Base-by-base conservation (phyloP, 2,113 vertebrate species). In the Barnardius zonarius region DNA sequence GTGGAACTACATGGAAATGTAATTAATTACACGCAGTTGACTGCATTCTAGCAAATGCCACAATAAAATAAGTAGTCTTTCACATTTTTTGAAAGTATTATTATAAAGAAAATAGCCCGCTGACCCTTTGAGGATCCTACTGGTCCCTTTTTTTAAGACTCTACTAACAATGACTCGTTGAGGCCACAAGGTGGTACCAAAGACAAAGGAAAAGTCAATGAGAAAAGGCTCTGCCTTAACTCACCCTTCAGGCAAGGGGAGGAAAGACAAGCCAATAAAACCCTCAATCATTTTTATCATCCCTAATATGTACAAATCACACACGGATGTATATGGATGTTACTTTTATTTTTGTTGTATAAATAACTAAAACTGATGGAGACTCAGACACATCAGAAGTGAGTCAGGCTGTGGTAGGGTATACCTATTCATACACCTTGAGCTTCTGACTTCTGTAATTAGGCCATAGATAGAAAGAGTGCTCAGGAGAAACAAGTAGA, bases 151-250 rank as follows among this genome's bases (percentile, higher is more conserved):
- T 80, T 57, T 30, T 27, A 46, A 22, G 10, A n/a, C 12, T 44
- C 30, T 79, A n/a, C 49, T 39, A 20, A 93, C 18, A 94, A 92
- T 96, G 80, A 89, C 91, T 55, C 43, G 11, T 4, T 66, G 67
- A 75, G 33, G 80, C 95, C 80, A 94, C 94, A 87, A 96, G 97
- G 93, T 95, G 97, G 97, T 92, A 94, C 94, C 93, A 97, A 80
- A 95, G 77, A 72, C 93, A 96, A 95, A 90, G 77, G 37, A 88
- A 95, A 94, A 91, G 11, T 48, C 57, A 51, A 4, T 2, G 24
- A 57, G n/a, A 57, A 4, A 12, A 7, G 19, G 4, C 18, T 57
- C 10, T 79, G 44, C 37, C 51, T 28, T 31, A 59, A 54, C 25
- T 52, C 49, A 22, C 10, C 41, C 27, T 39, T 28, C 30, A 89